Percentiles rank a stretch among this genome's conserved stretches.
Conservation (phyloP, 2,113 vertebrate genomes). For the Glareola pratincola region DNA sequence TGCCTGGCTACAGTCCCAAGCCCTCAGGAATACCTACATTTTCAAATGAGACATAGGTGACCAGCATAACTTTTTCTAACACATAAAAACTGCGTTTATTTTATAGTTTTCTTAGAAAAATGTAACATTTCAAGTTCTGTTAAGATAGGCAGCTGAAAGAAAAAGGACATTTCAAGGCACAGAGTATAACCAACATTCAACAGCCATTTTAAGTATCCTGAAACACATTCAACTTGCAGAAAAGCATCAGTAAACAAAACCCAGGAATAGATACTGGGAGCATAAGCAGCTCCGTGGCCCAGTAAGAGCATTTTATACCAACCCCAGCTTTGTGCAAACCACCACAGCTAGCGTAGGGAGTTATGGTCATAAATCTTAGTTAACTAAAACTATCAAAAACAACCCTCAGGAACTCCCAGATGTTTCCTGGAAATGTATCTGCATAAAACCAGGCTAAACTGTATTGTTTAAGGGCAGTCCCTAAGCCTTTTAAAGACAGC, state of each 20-base stretch:
- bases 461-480: neutral
- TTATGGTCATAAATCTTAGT: neutral
- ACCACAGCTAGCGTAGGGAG: neutral
- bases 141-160: neutral
- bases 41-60: slow-evolving; percentile 24
- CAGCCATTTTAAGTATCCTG: neutral
- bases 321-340: neutral
- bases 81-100: slow-evolving; percentile 17
- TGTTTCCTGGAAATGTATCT: neutral
- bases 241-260: slow-evolving; percentile 3
- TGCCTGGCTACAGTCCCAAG: neutral
- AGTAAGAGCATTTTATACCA: neutral
- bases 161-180: slow-evolving; percentile 34
- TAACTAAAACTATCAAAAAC: neutral
- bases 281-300: neutral
- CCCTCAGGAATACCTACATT: neutral
- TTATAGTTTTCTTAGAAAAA: slow-evolving; percentile 49
- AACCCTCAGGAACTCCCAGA: neutral
- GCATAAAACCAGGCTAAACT: neutral
- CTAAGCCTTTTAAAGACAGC: neutral
- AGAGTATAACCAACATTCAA: neutral
- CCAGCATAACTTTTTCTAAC: neutral
- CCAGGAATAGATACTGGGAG: neutral
- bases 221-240: neutral
- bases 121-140: neutral